Evolutionary conservation across 2,797 vertebrate genomes (phyloP), one percentile per base, ranked within the genome.

Genomic region (Crocidura indochinensis): DNA sequence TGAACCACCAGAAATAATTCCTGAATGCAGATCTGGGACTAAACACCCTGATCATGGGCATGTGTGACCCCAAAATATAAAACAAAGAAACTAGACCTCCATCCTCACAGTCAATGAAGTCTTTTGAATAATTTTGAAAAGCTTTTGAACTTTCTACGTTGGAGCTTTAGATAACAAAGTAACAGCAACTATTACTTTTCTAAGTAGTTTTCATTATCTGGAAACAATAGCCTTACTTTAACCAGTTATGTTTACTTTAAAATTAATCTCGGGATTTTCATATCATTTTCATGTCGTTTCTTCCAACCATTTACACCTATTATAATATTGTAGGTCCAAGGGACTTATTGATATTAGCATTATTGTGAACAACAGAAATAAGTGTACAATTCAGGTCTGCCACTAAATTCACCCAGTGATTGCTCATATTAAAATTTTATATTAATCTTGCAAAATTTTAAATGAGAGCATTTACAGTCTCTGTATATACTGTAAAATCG

Each of bases 281-380:
- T 85, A 87, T 67, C 68, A 65, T 67, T 79, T 91, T 12, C 44
- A 80, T 87, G 91, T 87, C 38, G 60, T 65, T 69, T 87, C 19
- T 71, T 72, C 14, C 22, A 44, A 46, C 68, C 38, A 71, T 38
- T 31, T 38, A 19, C 31, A 38, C 38, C 38, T 38, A n/a, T 53
- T 72, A 53, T 20, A 65, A 56, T 8, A 80, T 53, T 72, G n/a
- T 84, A 79, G 78, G 87, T 73, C 73, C 53, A 84, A 81, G 51
- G 62, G 14, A 85, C 53, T 92, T 68, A 75, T 7, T 82, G 71
- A 83, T 82, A 22, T 49, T 10, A 69, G 20, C 29, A 69, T 26
- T 94, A 71, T 38, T 87, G 56, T 95, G 67, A 93, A 78, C 20
- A 47, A 8, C 47, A 90, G 22, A 93, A 92, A 75, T 71, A 26